Evolutionary conservation across 2,888 invertebrate genomes (phyloP).

Genomic region (Acronicta alni): DNA sequence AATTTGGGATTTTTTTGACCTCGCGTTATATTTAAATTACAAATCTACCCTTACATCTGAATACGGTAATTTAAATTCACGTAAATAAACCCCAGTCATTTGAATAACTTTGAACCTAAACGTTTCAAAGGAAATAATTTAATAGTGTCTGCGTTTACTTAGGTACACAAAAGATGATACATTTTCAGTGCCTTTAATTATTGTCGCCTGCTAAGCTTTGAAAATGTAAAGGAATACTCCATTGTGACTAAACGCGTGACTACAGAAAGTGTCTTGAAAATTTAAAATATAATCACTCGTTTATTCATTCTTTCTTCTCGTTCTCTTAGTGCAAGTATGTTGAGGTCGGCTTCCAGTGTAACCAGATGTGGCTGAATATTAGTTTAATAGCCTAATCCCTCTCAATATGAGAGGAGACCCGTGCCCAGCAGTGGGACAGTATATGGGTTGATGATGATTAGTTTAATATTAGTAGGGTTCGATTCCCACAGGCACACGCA

Average conservation of each 20-base stretch:
- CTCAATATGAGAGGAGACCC: too few relatives aligned
- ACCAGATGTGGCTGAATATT: too few relatives aligned
- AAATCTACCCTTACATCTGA: constrained; percentile 3
- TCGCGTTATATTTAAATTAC: constrained; percentile 17
- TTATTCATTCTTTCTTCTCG: too few relatives aligned
- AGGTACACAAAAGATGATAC: constrained; percentile 53
- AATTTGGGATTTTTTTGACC: constrained; percentile 31
- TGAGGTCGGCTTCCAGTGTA: too few relatives aligned
- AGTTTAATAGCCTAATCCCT: too few relatives aligned
- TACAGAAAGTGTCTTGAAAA: constrained; percentile 39
- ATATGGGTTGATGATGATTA: too few relatives aligned
- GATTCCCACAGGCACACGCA: too few relatives aligned
- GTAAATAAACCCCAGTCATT: constrained; percentile 22
- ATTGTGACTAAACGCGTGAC: constrained; percentile 45
- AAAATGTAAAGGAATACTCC: constrained; percentile 31
- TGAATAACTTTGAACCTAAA: constrained; percentile 21
- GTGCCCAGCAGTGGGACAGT: too few relatives aligned
- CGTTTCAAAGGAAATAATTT: constrained; percentile 40
- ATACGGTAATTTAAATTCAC: constrained; percentile 15
- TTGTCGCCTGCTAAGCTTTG: constrained; percentile 28
- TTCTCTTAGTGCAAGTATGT: too few relatives aligned
- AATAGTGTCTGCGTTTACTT: constrained; percentile 36
- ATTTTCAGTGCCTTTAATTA: constrained; percentile 48
- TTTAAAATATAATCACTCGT: constrained; percentile 39
- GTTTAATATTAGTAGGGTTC: too few relatives aligned